A percentile compares a stretch with the other conserved stretches of the same genome.
Conservation (phyloP, 2,797 vertebrate genomes). For the Catostomus latipinnis region DNA sequence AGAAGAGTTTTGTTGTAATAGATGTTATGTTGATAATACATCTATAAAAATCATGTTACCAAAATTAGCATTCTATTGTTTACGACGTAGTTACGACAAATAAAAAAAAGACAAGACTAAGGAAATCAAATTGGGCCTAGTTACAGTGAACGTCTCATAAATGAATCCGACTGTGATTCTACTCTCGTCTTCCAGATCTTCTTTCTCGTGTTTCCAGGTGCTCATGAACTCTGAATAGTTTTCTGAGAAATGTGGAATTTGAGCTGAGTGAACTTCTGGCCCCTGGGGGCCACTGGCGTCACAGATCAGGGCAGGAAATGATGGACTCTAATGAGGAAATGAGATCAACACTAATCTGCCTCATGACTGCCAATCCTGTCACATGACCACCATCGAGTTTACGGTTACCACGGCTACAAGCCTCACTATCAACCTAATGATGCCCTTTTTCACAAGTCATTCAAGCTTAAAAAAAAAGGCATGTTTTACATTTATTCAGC, state of each 20-base stretch:
- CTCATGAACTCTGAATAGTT: background rate
- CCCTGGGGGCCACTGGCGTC: background rate
- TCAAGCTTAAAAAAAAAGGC: background rate
- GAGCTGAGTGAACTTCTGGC: background rate
- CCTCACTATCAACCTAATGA: background rate
- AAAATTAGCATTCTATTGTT: too few relatives aligned
- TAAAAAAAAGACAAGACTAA: background rate
- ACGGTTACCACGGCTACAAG: background rate
- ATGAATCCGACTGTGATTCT: background rate
- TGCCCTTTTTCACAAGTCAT: background rate
- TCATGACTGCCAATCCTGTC: conserved; percentile 28
- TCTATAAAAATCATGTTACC: too few relatives aligned
- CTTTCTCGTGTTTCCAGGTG: background rate
- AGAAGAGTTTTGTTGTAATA: too few relatives aligned
- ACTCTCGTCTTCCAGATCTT: background rate
- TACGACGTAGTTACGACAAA: background rate
- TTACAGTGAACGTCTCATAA: background rate
- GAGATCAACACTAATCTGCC: background rate
- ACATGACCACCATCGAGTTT: conserved; percentile 1
- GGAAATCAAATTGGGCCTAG: background rate
- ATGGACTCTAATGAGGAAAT: too few relatives aligned
- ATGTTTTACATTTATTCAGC: background rate
- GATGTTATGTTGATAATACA: too few relatives aligned
- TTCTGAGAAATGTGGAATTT: background rate
- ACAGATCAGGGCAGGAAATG: background rate